Conservation (phyloP, 2,113 vertebrate species). For the Rhinichthys klamathensis region DNA sequence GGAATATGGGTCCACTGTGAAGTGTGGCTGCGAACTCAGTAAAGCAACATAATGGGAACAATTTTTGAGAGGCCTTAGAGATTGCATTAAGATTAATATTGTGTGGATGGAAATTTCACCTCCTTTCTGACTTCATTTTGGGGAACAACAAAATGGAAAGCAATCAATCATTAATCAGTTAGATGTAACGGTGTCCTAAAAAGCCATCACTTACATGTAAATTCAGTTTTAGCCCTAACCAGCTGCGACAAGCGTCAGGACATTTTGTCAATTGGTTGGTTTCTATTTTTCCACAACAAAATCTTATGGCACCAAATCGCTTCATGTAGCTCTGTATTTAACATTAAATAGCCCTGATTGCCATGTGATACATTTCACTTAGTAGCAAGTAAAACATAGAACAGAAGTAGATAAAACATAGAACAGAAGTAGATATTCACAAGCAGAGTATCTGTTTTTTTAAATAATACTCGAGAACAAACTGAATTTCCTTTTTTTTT, state of each 20-base stretch:
- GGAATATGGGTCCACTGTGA: slow-evolving; percentile 6
- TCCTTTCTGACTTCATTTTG: not conserved
- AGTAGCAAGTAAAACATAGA: not conserved
- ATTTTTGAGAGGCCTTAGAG: not conserved
- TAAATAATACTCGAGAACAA: no score
- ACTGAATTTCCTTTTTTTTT: no score
- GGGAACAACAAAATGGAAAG: not conserved
- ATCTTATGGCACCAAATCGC: not conserved
- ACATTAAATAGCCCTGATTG: not conserved
- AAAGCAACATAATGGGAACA: slow-evolving; percentile 20
- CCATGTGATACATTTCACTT: not conserved
- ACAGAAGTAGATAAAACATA: not conserved
- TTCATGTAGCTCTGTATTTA: not conserved
- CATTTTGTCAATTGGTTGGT: not conserved
- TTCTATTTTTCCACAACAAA: not conserved
- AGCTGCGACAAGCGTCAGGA: not conserved
- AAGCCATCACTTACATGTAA: not conserved
- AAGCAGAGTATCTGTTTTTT: not conserved
- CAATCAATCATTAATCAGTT: not conserved
- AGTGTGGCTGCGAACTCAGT: not conserved
- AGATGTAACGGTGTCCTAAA: not conserved
- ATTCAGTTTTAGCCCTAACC: not conserved
- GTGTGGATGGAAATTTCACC: not conserved
- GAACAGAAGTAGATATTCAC: not conserved
- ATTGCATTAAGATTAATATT: not conserved